phyloP scores from a whole-genome alignment of 2,888 invertebrate species.

The Rugalucina vietnamica region DNA sequence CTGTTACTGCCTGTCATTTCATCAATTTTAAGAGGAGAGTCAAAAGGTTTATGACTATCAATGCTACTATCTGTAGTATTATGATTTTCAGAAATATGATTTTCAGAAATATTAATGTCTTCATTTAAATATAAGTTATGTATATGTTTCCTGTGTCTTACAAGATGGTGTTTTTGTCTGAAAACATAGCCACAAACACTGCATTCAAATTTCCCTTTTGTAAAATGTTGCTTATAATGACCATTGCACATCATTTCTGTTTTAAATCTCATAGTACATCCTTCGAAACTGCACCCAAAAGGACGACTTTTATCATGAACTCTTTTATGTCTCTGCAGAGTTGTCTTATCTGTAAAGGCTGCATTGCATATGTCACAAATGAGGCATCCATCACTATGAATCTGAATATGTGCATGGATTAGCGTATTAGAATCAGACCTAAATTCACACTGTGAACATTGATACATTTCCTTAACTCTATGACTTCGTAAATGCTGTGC shows the following conservation, averaged over 20 bases:
- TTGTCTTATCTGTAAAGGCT: conserved; percentile 80
- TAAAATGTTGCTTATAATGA: conserved; percentile 77
- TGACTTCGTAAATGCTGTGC: conserved; percentile 75
- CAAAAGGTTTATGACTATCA: background rate
- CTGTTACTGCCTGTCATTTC: background rate
- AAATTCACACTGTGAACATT: conserved; percentile 81
- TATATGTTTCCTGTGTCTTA: conserved; percentile 76
- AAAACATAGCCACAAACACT: conserved; percentile 78
- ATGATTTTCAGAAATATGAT: background rate
- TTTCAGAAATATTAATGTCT: too few species aligned
- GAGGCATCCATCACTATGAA: conserved; percentile 78
- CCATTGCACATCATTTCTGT: conserved; percentile 79
- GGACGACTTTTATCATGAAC: conserved; percentile 81
- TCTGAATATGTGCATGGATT: conserved; percentile 80
- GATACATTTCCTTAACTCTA: conserved; percentile 68
- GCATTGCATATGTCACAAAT: conserved; percentile 81
- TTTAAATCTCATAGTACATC: conserved; percentile 81
- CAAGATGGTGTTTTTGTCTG: conserved; percentile 81
- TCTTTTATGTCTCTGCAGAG: conserved; percentile 79
- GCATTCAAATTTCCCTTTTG: conserved; percentile 78
- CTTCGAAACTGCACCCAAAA: conserved; percentile 77
- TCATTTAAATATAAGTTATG: conserved; percentile 73
- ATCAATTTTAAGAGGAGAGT: background rate
- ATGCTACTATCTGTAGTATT: background rate
- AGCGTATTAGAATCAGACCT: conserved; percentile 75